A percentile compares a stretch with the other conserved stretches of the same genome.
Conservation (phyloP, 23 tunicate genomes). For the Clavelina lepadiformis region DNA sequence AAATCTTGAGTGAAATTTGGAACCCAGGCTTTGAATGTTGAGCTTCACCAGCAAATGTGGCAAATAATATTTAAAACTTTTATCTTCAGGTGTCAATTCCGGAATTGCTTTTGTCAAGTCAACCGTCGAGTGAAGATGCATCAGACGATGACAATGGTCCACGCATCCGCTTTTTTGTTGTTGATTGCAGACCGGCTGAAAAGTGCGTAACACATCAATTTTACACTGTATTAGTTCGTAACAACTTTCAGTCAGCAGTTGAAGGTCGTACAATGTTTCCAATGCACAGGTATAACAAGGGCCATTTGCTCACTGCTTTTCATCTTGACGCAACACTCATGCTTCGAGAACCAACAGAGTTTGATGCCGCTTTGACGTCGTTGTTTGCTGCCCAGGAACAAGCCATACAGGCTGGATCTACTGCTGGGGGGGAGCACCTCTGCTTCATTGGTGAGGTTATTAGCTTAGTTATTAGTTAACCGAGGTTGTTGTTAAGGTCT, state of each 20-base stretch:
- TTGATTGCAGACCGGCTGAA: constrained; percentile 76
- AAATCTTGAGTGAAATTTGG: too few relatives aligned
- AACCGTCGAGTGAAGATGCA: constrained; percentile 12
- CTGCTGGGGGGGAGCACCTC: constrained; percentile 85
- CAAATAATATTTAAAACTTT: background rate
- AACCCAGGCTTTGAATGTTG: too few relatives aligned
- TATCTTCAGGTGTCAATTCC: constrained; percentile 37
- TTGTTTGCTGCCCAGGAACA: constrained; percentile 82
- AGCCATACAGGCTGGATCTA: constrained; percentile 70
- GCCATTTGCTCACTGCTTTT: constrained; percentile 82
- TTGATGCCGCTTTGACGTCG: constrained; percentile 58
- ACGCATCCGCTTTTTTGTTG: constrained; percentile 58
- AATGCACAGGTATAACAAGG: constrained; percentile 60
- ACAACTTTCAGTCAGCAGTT: background rate
- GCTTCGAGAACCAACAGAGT: constrained; percentile 79
- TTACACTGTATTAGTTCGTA: background rate
- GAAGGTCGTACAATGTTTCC: background rate
- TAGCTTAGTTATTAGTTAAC: too few relatives aligned
- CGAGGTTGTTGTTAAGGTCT: too few relatives aligned
- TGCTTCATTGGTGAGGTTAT: constrained; percentile 88
- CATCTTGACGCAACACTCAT: constrained; percentile 91
- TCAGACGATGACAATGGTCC: constrained; percentile 14
- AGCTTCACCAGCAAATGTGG: too few relatives aligned
- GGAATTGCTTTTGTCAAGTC: constrained; percentile 40
- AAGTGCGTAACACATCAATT: constrained; percentile 19